Percentiles rank a stretch among this genome's conserved stretches.
Evolutionary conservation across 2,797 vertebrate species (phyloP).

Genomic region (Podarcis lilfordi): DNA sequence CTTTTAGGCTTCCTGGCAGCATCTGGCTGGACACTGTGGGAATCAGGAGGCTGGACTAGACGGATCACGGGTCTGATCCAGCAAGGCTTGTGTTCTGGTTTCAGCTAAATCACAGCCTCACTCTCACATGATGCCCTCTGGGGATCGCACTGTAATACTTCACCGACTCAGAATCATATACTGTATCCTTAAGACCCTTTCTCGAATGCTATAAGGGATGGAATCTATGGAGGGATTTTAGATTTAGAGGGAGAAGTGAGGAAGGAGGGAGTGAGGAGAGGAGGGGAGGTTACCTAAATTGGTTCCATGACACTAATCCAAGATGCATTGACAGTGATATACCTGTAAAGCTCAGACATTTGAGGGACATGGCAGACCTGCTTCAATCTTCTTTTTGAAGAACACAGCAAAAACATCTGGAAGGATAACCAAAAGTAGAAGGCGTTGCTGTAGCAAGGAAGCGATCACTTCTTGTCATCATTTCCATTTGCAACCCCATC

Average conservation of each 20-base stretch:
- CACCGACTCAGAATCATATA: not conserved
- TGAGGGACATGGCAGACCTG: not conserved
- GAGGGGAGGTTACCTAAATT: not conserved
- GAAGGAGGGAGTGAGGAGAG: no score
- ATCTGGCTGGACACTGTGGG: not conserved
- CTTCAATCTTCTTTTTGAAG: slow-evolving; percentile 20
- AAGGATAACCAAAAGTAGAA: not conserved
- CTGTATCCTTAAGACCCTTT: not conserved
- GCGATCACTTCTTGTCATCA: not conserved
- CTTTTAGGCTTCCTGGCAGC: not conserved
- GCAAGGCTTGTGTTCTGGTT: not conserved
- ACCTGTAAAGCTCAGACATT: not conserved
- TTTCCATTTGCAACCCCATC: not conserved
- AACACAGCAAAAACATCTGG: not conserved
- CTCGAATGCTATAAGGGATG: not conserved
- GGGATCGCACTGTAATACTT: not conserved
- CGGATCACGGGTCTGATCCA: not conserved
- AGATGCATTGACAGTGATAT: no score
- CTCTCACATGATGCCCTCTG: not conserved
- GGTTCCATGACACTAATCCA: not conserved
- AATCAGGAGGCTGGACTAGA: not conserved
- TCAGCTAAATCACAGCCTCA: not conserved
- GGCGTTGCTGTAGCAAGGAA: not conserved
- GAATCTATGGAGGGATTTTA: not conserved
- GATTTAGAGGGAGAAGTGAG: not conserved